Conservation (phyloP, 2,888 invertebrate species). For the Sminthurides aquaticus region DNA sequence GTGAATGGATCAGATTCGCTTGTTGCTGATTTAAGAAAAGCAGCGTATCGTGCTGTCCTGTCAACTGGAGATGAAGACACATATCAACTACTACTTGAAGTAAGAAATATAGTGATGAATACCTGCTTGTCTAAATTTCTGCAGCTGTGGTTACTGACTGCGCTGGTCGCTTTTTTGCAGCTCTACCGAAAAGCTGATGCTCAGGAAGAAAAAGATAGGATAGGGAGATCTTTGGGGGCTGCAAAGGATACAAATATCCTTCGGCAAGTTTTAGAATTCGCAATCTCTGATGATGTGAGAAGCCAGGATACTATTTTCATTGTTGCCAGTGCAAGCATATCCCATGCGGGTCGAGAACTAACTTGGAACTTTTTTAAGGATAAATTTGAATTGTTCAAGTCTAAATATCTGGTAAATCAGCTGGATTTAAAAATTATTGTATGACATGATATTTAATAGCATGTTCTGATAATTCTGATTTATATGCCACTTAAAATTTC, state of each 20-base stretch:
- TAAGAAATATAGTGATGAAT: neutral
- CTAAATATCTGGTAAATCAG: conserved; percentile 63
- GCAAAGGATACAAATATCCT: conserved; percentile 65
- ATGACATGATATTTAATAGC: no score
- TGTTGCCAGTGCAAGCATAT: conserved; percentile 75
- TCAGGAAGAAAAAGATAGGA: conserved; percentile 87
- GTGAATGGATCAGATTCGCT: neutral
- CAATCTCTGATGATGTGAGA: conserved; percentile 78
- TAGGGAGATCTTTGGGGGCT: conserved; percentile 74
- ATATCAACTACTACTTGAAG: neutral
- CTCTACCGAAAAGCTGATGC: conserved; percentile 60
- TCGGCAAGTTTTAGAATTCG: conserved; percentile 67
- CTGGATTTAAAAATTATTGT: no score
- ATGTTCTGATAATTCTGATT: no score
- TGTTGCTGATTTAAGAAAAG: neutral
- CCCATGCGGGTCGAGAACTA: conserved; percentile 69
- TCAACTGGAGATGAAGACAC: neutral
- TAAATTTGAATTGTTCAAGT: conserved; percentile 66
- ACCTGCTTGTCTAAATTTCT: neutral
- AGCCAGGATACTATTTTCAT: conserved; percentile 86
- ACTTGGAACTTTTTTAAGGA: conserved; percentile 87
- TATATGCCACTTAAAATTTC: no score
- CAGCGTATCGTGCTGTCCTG: neutral
- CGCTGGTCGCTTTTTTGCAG: neutral
- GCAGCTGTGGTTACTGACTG: neutral